Evolutionary conservation across 2,888 invertebrate genomes (phyloP).

Genomic region (Cremastinae sp.): DNA sequence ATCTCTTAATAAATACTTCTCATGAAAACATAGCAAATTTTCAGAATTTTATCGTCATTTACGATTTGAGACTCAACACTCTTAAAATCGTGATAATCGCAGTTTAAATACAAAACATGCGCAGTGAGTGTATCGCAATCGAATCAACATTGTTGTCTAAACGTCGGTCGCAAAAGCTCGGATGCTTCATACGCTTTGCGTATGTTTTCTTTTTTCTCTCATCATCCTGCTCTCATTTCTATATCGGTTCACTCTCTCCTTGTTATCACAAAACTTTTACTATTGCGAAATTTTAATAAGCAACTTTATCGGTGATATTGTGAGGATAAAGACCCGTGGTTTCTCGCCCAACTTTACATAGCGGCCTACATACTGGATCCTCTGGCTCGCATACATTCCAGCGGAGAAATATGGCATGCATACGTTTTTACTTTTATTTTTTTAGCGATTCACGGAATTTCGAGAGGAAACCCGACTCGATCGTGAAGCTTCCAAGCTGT

Average conservation of each 20-base stretch:
- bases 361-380: conserved; percentile 24
- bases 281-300: conserved; percentile 59
- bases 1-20: too few species aligned
- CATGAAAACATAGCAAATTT: too few species aligned
- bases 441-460: conserved; percentile 43
- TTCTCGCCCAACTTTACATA: conserved; percentile 24
- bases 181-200: conserved; percentile 14
- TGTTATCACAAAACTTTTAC: conserved; percentile 38
- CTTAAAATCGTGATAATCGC: conserved; percentile 24
- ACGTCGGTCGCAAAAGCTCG: conserved; percentile 40
- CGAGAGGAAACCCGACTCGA: conserved; percentile 1
- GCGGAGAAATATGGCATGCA: conserved; percentile 51
- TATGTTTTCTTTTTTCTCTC: conserved; percentile 7
- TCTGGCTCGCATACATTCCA: conserved; percentile 48
- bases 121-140: conserved; percentile 13
- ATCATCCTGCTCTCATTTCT: not conserved
- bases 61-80: too few species aligned
- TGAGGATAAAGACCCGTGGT: conserved; percentile 5
- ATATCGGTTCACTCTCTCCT: not conserved
- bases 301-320: conserved; percentile 57
- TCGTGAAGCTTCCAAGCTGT: conserved; percentile 16
- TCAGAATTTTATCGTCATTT: too few species aligned
- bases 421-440: conserved; percentile 19
- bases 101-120: conserved; percentile 11
- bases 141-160: conserved; percentile 28